A percentile compares a stretch with the other conserved stretches of the same genome.
Evolutionary conservation across 2,797 vertebrate genomes (phyloP).

Genomic region (Microctenopoma lineatum): DNA sequence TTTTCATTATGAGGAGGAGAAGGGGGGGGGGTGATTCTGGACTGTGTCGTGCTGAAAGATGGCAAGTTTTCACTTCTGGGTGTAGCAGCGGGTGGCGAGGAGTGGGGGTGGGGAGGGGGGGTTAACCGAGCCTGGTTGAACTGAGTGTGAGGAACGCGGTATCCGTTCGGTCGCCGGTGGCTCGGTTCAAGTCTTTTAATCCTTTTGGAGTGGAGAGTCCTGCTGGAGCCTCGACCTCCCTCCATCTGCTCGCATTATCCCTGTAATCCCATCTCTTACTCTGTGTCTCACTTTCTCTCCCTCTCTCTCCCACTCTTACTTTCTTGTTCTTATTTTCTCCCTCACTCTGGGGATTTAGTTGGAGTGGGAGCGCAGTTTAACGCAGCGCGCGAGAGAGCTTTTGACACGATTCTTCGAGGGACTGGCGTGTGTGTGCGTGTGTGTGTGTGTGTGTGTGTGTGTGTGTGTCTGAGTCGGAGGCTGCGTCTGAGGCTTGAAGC

Average conservation of each 20-base stretch:
- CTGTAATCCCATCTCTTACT: conserved; percentile 86
- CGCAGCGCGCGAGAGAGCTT: conserved; percentile 26
- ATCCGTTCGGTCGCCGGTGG: conserved; percentile 51
- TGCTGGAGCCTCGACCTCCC: conserved; percentile 79
- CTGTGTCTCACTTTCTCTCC: conserved; percentile 9
- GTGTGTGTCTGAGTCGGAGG: not conserved
- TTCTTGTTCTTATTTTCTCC: conserved; percentile 55
- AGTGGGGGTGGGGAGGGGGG: not conserved
- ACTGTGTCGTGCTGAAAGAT: conserved; percentile 23
- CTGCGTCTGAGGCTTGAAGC: not conserved
- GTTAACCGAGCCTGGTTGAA: conserved; percentile 31
- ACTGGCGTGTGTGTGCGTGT: conserved; percentile 19
- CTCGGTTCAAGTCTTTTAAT: conserved; percentile 73
- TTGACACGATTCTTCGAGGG: conserved; percentile 51
- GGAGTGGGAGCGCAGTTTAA: conserved; percentile 60
- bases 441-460: conserved; percentile 1
- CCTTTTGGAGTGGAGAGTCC: conserved; percentile 75
- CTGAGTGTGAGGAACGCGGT: conserved; percentile 31
- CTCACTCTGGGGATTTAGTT: conserved; percentile 70
- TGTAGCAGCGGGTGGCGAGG: conserved; percentile 12
- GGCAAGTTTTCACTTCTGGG: conserved; percentile 63
- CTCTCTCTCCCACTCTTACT: conserved; percentile 47
- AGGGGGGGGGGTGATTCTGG: not conserved
- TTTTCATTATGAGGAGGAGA: not conserved
- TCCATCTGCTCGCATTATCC: conserved; percentile 88